A percentile compares a stretch with the other conserved stretches of the same genome.
phyloP scores from a whole-genome alignment of 2,113 vertebrate genomes.

The Hypanus sabinus region DNA sequence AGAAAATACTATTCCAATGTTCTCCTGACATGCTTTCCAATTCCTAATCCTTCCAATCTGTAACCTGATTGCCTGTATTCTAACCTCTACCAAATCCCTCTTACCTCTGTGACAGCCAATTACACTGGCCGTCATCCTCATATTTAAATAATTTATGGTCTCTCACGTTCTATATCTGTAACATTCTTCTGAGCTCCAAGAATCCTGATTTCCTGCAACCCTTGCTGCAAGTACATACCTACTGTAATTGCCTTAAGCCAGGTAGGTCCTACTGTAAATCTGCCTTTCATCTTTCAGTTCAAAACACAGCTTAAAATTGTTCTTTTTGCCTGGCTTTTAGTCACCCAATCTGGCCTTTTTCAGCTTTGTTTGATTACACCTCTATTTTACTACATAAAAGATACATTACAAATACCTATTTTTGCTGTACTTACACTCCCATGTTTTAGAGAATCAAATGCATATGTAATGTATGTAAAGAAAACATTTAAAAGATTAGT shows the following conservation, averaged over 20 bases:
- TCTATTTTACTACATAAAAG: neutral
- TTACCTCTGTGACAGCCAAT: neutral
- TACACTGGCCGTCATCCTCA: neutral
- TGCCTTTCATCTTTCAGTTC: neutral
- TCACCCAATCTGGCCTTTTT: no score
- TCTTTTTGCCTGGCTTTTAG: no score
- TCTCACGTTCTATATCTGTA: neutral
- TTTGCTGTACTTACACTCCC: neutral
- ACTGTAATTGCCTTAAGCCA: neutral
- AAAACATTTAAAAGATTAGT: neutral
- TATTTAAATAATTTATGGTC: neutral
- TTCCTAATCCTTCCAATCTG: neutral
- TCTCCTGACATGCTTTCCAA: neutral
- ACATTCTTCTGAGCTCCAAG: neutral
- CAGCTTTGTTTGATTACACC: neutral
- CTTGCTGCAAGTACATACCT: neutral
- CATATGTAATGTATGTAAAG: neutral
- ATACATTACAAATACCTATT: neutral
- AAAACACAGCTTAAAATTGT: no score
- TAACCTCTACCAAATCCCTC: neutral
- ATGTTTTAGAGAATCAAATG: neutral
- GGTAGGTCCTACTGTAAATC: neutral
- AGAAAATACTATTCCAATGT: neutral
- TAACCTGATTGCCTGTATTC: neutral
- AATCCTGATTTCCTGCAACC: neutral